These are phyloP conservation scores for Empidonax traillii DNA, from an alignment of 2,113 vertebrate genomes.

Conservation along the genomic window DNA sequence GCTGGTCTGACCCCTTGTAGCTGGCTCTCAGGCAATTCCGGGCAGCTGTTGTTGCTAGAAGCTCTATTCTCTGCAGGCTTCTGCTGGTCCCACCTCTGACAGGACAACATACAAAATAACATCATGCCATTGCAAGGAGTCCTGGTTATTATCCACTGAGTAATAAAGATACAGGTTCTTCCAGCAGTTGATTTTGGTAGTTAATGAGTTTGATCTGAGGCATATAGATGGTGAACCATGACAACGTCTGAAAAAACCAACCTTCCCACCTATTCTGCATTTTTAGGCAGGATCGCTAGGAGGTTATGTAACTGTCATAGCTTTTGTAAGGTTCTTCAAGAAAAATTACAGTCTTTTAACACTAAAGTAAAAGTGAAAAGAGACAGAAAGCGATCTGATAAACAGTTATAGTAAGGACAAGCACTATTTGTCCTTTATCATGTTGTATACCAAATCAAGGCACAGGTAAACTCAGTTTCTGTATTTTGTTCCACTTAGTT, in stretches of 20 bases:
- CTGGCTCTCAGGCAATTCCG: too few relatives aligned
- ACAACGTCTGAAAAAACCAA: not conserved
- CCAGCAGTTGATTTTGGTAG: not conserved
- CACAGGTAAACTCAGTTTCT: not conserved
- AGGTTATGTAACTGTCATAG: not conserved
- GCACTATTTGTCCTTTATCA: not conserved
- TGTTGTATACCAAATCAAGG: not conserved
- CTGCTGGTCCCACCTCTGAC: too few relatives aligned
- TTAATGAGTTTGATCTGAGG: not conserved
- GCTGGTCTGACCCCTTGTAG: too few relatives aligned
- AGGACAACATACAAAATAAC: not conserved
- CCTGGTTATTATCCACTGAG: not conserved
- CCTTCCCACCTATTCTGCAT: not conserved
- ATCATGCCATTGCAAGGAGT: not conserved
- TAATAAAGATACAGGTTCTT: not conserved
- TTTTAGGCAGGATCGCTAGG: not conserved
- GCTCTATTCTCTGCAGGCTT: too few relatives aligned
- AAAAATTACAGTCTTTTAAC: not conserved
- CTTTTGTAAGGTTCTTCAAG: not conserved
- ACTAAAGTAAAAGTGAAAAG: not conserved
- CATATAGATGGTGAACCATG: not conserved
- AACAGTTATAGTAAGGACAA: not conserved
- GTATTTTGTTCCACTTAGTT: not conserved
- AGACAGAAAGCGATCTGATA: not conserved
- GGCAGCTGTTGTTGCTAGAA: too few relatives aligned